Base-by-base conservation (phyloP, 2,113 vertebrate genomes). In the Campylorhamphus procurvoides region DNA sequence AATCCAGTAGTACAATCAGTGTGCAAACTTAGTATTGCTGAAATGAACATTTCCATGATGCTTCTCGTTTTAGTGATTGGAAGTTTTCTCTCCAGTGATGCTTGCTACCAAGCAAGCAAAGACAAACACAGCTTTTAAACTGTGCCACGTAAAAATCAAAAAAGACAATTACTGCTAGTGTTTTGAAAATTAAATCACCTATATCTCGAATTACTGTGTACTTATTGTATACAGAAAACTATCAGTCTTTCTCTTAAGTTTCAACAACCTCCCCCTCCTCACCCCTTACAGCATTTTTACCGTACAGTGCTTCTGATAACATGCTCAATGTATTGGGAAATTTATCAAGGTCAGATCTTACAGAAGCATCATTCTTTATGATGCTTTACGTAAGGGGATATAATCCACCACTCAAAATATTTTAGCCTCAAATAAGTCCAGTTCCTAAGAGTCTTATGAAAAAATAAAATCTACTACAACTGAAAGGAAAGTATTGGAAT, bases 171-270 rank as follows among this genome's bases (percentile, higher is more conserved):
- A 19, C 7, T 53, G 69, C 66, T 55, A 31, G 79, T 72, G 22
- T 55, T 96, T 76, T 72, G 66, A 83, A 94, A 94, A 50, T 89
- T 4, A 95, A 96, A 86, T 50, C 42, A 49, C 31, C 72, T 82
- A 7, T 87, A 87, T 68, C 84, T 66, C n/a, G 37, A 87, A 89
- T 73, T 62, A 87, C 56, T 56, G 27, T n/a, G 35, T 68, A 40
- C 33, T 90, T 93, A 90, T 33, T 8, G 6, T 35, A 83, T n/a
- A 73, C 42, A 27, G 7, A 95, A 79, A 93, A 44, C 35, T 49
- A 93, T 74, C 35, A 53, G 25, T 35, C 81, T 85, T 66, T 47
- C 84, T 24, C 18, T 83, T 78, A 89, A 93, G 17, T 75, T 91
- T 62, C 42, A 93, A 9, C 40, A 90, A 49, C 12, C 31, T 58